A percentile compares a stretch with the other conserved stretches of the same genome.
Conservation (phyloP, 2,113 vertebrate genomes). For the Tragelaphus strepsiceros region DNA sequence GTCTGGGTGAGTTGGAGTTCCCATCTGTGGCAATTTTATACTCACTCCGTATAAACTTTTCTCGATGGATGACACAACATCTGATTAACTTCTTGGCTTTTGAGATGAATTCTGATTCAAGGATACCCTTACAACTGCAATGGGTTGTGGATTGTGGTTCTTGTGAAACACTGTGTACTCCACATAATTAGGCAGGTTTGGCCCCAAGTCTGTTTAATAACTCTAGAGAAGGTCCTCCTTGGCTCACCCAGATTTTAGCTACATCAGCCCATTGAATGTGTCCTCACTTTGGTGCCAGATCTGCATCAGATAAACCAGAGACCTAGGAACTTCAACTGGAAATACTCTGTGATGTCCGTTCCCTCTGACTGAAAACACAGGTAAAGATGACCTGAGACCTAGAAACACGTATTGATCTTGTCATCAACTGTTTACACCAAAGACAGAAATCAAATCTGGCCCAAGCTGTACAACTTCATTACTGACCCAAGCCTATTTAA, state of each 20-base stretch:
- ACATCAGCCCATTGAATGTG: not conserved
- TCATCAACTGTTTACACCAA: slow-evolving; percentile 24
- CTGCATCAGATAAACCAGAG: not conserved
- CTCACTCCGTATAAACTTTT: not conserved
- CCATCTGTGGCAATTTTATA: not conserved
- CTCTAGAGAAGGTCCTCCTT: not conserved
- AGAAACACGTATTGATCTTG: slow-evolving; percentile 30
- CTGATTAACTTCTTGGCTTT: not conserved
- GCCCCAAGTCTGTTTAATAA: not conserved
- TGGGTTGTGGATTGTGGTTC: not conserved
- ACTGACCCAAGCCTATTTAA: slow-evolving; percentile 43
- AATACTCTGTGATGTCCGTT: not conserved
- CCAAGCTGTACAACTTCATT: slow-evolving; percentile 23
- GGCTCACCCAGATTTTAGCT: not conserved
- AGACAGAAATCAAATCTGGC: slow-evolving; percentile 58
- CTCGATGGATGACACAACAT: not conserved
- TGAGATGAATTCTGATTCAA: not conserved
- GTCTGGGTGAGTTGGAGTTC: not conserved
- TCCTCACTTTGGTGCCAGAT: not conserved
- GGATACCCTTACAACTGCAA: not conserved
- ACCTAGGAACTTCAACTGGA: not conserved
- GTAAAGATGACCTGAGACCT: slow-evolving; percentile 35
- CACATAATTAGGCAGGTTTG: not conserved
- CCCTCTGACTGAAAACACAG: slow-evolving; percentile 31
- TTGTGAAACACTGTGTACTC: not conserved